A percentile compares a stretch with the other conserved stretches of the same genome.
These are phyloP conservation scores for Cacoxenus indagator DNA, from an alignment of 2,888 invertebrate species.

Conservation along the genomic window DNA sequence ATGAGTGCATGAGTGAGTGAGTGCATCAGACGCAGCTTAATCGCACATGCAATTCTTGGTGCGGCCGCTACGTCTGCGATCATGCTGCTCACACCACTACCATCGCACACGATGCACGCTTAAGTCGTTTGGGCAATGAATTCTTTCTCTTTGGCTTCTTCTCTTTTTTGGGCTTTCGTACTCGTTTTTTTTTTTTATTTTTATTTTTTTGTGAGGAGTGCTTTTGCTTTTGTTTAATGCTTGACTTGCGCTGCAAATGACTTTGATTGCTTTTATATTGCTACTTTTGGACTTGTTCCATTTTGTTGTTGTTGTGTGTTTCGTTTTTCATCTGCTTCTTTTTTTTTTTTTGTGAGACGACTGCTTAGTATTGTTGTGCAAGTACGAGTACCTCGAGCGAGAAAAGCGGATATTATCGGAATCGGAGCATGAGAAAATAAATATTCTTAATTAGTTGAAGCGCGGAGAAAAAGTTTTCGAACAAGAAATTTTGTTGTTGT, in stretches of 20 bases:
- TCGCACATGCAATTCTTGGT: too few species aligned
- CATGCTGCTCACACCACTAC: too few species aligned
- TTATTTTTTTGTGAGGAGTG: slow-evolving; percentile 11
- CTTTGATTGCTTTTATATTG: slow-evolving; percentile 16
- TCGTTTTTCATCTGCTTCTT: background rate
- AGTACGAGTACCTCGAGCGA: background rate
- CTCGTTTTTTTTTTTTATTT: background rate
- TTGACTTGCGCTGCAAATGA: slow-evolving; percentile 12
- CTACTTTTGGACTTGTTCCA: background rate
- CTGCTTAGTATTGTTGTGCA: background rate
- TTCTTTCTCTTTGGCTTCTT: background rate
- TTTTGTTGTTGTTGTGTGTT: background rate
- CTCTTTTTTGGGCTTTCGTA: background rate
- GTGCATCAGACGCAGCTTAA: background rate
- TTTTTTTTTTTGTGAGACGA: background rate
- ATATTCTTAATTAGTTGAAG: slow-evolving; percentile 12
- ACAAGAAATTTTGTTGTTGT: background rate
- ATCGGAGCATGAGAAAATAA: slow-evolving; percentile 21
- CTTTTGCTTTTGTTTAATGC: slow-evolving; percentile 2
- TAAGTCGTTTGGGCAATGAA: too few species aligned
- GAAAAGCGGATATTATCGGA: slow-evolving; percentile 13
- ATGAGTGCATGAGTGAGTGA: background rate
- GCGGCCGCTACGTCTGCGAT: background rate
- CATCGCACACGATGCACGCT: too few species aligned
- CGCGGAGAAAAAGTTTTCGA: background rate